Evolutionary conservation across 2,797 vertebrate species (phyloP), one percentile per base, ranked within the genome.

Genomic region (Balearica regulorum): DNA sequence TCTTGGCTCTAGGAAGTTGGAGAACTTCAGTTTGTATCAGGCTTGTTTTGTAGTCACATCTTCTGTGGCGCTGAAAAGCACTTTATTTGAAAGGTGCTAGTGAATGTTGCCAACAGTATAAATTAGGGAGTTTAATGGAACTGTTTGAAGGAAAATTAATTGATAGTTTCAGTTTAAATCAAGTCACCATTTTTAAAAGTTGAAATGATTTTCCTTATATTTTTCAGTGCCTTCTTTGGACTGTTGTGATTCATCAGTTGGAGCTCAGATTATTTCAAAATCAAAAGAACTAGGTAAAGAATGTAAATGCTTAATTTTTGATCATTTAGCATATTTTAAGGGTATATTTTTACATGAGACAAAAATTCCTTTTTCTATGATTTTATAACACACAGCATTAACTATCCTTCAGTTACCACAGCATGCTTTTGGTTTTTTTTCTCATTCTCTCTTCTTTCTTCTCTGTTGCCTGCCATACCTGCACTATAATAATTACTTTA

Each of bases 221-320:
- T 90, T 94, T 97, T 97, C 96, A 99, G 99, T 98, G 98, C 98
- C 97, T 97, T 97, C 97, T 97, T 97, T 98, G 98, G 99, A 99
- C 89, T 97, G 98, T 96, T 98, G 98, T 95, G 99, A 99, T 96
- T 98, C 99, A 93, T 98, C 98, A 78, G 94, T 99, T 90, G 98
- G 98, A 97, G 98, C 98, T 87, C 99, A 99, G 96, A 98, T 99
- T 93, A 97, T 99, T 97, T 97, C 98, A 96, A 99, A 99, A 98
- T 98, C 98, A 90, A 99, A 98, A 98, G 99, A 99, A 97, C 98
- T 99, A 94, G 99, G 99, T 99, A 98, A 97, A 98, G 89, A 89
- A 87, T 88, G 55, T 57, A 89, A 97, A 82, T 93, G 37, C 77
- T 94, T 94, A 81, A 65, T 70, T 48, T 75, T 49, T 60, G 85